These are phyloP conservation scores for Radopholus similis DNA, from an alignment of 1,140 invertebrate genomes.

Conservation along the genomic window DNA sequence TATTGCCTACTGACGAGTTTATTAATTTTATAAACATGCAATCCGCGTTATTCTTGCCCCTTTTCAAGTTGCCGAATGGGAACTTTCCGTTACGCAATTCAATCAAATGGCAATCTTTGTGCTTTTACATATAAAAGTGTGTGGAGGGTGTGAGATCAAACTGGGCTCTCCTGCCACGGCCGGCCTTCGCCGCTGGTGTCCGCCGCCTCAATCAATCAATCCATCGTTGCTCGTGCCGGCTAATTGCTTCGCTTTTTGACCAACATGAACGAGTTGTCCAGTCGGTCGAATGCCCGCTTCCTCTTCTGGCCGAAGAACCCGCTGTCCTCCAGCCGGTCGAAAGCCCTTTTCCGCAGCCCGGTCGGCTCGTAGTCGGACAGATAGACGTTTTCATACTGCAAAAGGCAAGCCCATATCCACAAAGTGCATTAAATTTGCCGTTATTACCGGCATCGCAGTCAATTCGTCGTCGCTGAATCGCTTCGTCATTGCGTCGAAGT, in stretches of 20 bases:
- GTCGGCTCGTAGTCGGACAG: neutral
- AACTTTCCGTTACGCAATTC: too few species aligned
- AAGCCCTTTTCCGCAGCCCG: slow-evolving; percentile 1
- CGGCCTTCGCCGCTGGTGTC: too few species aligned
- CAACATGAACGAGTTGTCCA: slow-evolving; percentile 6
- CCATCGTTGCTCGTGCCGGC: too few species aligned
- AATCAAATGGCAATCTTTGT: too few species aligned
- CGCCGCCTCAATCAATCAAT: too few species aligned
- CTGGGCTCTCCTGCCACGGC: too few species aligned
- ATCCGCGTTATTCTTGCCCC: too few species aligned
- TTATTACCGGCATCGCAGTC: slow-evolving; percentile 3
- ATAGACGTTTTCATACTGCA: neutral
- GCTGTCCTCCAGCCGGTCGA: slow-evolving; percentile 5
- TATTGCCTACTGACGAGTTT: too few species aligned
- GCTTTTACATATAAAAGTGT: too few species aligned
- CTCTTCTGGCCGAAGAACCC: slow-evolving; percentile 3
- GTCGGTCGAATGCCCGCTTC: slow-evolving; percentile 11
- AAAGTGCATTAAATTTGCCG: neutral
- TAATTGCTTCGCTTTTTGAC: neutral
- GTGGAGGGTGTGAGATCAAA: too few species aligned
- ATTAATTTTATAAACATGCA: too few species aligned
- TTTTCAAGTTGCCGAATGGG: too few species aligned
- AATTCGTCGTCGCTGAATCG: slow-evolving; percentile 16
- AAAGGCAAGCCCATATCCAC: neutral
- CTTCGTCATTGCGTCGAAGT: slow-evolving; percentile 13